Percentiles rank a stretch among this genome's conserved stretches.
Conservation (phyloP, 1,140 invertebrate species). For the Doryteuthis pealeii region DNA sequence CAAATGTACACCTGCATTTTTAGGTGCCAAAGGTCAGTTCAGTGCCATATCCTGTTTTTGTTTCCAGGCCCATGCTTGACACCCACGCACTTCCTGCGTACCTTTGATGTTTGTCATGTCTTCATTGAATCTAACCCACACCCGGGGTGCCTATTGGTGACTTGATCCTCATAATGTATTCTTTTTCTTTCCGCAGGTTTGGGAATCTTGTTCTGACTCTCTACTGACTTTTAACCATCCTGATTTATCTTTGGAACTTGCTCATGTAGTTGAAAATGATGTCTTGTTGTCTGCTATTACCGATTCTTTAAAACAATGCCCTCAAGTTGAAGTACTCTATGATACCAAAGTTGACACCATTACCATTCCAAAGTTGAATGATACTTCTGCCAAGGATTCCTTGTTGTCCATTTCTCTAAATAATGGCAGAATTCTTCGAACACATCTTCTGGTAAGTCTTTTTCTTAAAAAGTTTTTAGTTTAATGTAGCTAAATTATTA, state of each 20-base stretch:
- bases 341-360: constrained; percentile 62
- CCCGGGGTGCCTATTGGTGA: no score
- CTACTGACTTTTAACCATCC: constrained; percentile 82
- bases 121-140: no score
- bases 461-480: no score
- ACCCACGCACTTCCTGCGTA: no score
- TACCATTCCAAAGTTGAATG: constrained; percentile 55
- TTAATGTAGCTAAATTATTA: no score
- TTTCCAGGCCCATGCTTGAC: no score
- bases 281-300: constrained; percentile 72
- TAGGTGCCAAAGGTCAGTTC: no score
- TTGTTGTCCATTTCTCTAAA: constrained; percentile 55
- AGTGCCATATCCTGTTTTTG: no score
- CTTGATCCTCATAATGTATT: no score
- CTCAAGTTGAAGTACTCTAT: constrained; percentile 62
- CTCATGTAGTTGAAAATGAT: constrained; percentile 95
- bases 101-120: no score
- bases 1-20: no score
- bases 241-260: constrained; percentile 70
- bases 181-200: constrained; percentile 67
- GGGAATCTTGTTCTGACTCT: constrained; percentile 87
- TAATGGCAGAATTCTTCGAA: constrained; percentile 57
- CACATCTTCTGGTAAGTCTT: constrained; percentile 62
- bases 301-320: constrained; percentile 65
- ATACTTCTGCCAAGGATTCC: constrained; percentile 30